Conservation (phyloP, 2,113 vertebrate genomes). For the Cyanistes caeruleus region DNA sequence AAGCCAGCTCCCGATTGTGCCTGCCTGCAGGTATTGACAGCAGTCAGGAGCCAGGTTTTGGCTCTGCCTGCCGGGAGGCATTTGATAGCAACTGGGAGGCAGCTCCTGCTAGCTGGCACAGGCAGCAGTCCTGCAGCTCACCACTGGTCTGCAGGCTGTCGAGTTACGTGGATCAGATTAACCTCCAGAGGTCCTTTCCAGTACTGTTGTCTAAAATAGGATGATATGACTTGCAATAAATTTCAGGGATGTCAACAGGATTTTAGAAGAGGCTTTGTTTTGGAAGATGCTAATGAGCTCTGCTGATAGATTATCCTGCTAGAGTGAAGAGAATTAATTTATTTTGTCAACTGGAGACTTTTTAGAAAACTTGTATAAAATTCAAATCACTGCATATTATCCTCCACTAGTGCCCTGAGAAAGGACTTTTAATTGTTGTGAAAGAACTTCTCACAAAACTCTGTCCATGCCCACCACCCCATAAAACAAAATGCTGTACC, state of each 20-base stretch:
- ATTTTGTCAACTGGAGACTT: slow-evolving; percentile 19
- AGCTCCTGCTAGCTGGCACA: not conserved
- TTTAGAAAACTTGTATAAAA: slow-evolving; percentile 32
- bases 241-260: slow-evolving; percentile 38
- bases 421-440: not conserved
- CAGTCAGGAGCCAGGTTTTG: not conserved
- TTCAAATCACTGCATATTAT: not conserved
- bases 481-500: not conserved
- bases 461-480: not conserved
- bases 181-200: slow-evolving; percentile 25
- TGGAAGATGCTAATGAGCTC: slow-evolving; percentile 41
- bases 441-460: not conserved
- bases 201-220: slow-evolving; percentile 2
- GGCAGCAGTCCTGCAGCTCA: not conserved
- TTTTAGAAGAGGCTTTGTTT: slow-evolving; percentile 43
- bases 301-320: slow-evolving; percentile 30
- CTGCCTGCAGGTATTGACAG: not conserved
- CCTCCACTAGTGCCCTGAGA: not conserved
- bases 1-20: not conserved
- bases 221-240: slow-evolving; percentile 7
- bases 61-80: not conserved
- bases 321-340: slow-evolving; percentile 19
- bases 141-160: not conserved
- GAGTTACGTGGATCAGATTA: not conserved
- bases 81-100: not conserved